Percentiles rank a stretch among this genome's conserved stretches.
phyloP scores from a whole-genome alignment of 2,113 vertebrate species.

The Nansenia antarctica region DNA sequence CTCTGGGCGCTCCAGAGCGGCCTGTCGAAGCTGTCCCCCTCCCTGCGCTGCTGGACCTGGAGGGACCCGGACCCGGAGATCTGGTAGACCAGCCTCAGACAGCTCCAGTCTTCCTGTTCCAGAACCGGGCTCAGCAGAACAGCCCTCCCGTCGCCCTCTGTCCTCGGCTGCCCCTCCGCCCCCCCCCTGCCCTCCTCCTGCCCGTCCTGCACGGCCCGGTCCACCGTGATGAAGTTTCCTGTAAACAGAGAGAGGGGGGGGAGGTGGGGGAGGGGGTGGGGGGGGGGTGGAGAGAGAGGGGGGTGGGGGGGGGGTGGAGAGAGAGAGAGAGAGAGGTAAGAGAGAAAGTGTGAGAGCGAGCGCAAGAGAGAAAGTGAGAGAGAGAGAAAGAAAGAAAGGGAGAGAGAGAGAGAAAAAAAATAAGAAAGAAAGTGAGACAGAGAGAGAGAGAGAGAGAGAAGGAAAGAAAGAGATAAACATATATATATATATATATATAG shows the following conservation, averaged over 20 bases:
- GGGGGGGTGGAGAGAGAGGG: neutral
- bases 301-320: no score
- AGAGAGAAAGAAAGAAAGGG: no score
- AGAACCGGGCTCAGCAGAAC: slow-evolving; percentile 83
- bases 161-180: neutral
- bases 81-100: slow-evolving; percentile 90
- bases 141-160: slow-evolving; percentile 47
- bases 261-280: slow-evolving; percentile 32
- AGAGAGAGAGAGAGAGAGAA: neutral
- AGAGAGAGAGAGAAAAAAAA: neutral
- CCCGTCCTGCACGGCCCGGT: slow-evolving; percentile 50
- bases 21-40: slow-evolving; percentile 85
- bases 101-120: slow-evolving; percentile 88
- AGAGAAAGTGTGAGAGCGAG: neutral
- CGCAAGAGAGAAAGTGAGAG: no score
- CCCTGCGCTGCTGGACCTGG: slow-evolving; percentile 80
- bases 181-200: slow-evolving; percentile 45
- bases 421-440: no score
- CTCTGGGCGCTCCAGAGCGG: slow-evolving; percentile 84
- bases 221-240: slow-evolving; percentile 89
- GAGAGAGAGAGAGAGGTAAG: slow-evolving; percentile 5
- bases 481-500: no score
- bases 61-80: slow-evolving; percentile 73
- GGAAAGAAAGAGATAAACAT: neutral
- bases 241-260: slow-evolving; percentile 2